These are phyloP conservation scores for Argyresthia goedartella DNA, from an alignment of 2,888 invertebrate genomes.

Conservation along the genomic window DNA sequence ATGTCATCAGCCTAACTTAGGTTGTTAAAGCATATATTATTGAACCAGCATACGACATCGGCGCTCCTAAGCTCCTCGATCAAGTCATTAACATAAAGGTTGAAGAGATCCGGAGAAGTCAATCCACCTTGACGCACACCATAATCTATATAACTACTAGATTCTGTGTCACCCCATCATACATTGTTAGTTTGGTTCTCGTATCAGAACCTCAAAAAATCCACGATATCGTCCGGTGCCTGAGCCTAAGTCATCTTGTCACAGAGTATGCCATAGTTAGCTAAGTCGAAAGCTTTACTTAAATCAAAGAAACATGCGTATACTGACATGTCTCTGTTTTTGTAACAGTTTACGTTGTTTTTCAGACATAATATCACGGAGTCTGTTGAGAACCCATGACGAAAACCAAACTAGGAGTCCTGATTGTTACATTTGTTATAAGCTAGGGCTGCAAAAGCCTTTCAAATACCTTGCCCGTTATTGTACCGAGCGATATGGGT, in stretches of 20 bases:
- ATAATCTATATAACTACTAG: too few relatives aligned
- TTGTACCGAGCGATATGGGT: background rate
- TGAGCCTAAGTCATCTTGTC: background rate
- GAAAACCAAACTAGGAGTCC: background rate
- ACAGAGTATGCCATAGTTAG: background rate
- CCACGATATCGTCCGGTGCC: background rate
- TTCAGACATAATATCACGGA: background rate
- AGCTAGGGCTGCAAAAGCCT: background rate
- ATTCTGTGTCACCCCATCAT: background rate
- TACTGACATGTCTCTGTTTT: background rate
- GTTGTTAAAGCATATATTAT: too few relatives aligned
- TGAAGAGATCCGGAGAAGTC: too few relatives aligned
- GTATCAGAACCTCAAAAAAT: background rate
- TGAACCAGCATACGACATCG: too few relatives aligned
- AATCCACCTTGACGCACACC: too few relatives aligned
- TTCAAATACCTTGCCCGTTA: background rate
- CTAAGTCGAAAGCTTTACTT: background rate
- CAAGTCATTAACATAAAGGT: too few relatives aligned
- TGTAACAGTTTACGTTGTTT: background rate
- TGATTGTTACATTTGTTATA: background rate
- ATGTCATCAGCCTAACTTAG: too few relatives aligned
- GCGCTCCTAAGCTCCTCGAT: too few relatives aligned
- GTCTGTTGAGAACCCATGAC: background rate
- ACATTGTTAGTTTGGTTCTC: background rate
- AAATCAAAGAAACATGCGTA: background rate